Evolutionary conservation across 2,797 vertebrate species (phyloP).

Genomic region (Pitangus sulphuratus): DNA sequence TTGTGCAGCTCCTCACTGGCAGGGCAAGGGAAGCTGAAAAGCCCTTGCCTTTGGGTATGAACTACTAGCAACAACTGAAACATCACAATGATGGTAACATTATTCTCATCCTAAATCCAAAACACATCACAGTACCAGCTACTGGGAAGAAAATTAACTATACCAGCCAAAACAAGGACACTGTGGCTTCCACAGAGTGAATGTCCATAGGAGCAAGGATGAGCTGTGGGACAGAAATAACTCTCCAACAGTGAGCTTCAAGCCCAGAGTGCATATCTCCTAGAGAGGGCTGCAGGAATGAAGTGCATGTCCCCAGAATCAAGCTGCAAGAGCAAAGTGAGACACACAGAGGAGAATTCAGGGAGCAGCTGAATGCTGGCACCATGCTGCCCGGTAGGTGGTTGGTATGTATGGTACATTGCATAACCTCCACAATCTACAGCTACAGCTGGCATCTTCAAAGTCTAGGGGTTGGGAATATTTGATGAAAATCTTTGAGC

Average conservation of each 20-base stretch:
- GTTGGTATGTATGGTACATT: not conserved
- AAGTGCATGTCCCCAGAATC: not conserved
- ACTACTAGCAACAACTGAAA: not conserved
- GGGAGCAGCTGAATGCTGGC: not conserved
- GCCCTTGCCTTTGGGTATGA: not conserved
- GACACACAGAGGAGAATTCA: not conserved
- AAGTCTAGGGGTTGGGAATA: not conserved
- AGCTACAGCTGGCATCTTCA: not conserved
- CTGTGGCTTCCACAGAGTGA: not conserved
- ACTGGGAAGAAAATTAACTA: not conserved
- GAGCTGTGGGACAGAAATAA: not conserved
- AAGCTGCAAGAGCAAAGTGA: not conserved
- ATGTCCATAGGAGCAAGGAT: not conserved
- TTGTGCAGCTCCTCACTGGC: not conserved
- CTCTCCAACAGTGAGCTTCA: not conserved
- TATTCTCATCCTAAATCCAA: not conserved
- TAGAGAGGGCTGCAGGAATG: not conserved
- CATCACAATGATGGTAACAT: not conserved
- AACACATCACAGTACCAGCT: not conserved
- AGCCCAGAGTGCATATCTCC: not conserved
- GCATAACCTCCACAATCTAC: not conserved
- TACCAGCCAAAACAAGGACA: not conserved
- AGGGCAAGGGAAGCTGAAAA: not conserved
- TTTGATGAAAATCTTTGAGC: not conserved
- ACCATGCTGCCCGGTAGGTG: fast-evolving